Evolutionary conservation across 2,113 vertebrate genomes (phyloP).

Genomic region (Uria lomvia): DNA sequence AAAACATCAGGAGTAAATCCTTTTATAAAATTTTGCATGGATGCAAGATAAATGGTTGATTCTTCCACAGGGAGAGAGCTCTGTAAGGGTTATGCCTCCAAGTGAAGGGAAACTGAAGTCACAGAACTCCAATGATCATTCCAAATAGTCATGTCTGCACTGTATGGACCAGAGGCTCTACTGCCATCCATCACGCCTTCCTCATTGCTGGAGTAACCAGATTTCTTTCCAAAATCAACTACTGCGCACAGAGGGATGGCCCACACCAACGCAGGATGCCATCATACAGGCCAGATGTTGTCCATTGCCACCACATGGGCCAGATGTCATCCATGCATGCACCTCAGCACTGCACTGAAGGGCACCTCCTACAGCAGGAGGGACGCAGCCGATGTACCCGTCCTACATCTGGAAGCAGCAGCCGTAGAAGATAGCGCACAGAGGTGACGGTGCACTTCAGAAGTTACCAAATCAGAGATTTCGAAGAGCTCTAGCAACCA

Average conservation of each 20-base stretch:
- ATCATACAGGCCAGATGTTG: not conserved
- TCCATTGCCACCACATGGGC: not conserved
- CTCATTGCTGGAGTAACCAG: not conserved
- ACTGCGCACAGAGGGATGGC: not conserved
- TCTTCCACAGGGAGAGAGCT: not conserved
- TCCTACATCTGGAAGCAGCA: not conserved
- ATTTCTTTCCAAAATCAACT: not conserved
- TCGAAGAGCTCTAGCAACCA: not conserved
- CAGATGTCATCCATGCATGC: rapidly evolving
- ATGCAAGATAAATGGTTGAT: not conserved
- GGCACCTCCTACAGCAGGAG: not conserved
- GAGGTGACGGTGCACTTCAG: not conserved
- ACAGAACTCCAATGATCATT: not conserved
- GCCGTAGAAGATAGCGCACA: not conserved
- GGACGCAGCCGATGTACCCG: not conserved
- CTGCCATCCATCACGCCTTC: not conserved
- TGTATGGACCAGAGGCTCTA: not conserved
- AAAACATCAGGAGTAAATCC: not conserved
- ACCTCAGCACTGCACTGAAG: not conserved
- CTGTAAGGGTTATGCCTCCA: not conserved
- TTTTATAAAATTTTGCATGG: not conserved
- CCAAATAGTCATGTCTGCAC: too few relatives aligned
- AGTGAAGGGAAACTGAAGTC: not conserved
- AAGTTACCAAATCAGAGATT: not conserved
- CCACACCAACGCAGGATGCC: not conserved